Evolutionary conservation across 2,113 vertebrate genomes (phyloP), one percentile per base, ranked within the genome.

Genomic region (Rousettus leschenaultii): DNA sequence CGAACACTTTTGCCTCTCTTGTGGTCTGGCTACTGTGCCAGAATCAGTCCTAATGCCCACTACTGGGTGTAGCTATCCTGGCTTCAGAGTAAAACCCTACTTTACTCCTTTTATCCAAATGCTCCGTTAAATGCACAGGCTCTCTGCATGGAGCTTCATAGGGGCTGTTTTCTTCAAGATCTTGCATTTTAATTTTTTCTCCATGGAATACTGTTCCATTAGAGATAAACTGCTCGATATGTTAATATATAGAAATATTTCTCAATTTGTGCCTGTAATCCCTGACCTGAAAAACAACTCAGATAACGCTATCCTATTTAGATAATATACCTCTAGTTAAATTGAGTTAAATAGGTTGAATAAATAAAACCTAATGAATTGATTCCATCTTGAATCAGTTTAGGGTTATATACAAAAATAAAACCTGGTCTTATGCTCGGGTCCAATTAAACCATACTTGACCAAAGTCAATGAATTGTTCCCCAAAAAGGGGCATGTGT

Each of bases 231-330:
- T 96, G 15, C 53, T 95, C 79, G 14, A 59, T 48, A 45, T 57
- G 94, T 40, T 14, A n/a, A 84, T 22, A 59, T 92, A 53, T 43
- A 85, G 78, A 97, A 97, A 94, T 77, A 45, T 30, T 57, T 73
- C 93, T 65, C 71, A 75, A 96, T 96, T 92, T 95, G 95, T 78
- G 86, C 63, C 40, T 97, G 22, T 70, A 97, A 94, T 94, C 13
- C 24, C 66, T 95, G 85, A 97, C 89, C 89, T 38, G 26, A 97
- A 55, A 94, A 87, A 80, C 21, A 86, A 53, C 13, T 91, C 19
- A 1, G 90, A 97, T 97, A 92, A 89, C 1, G 85, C 48, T 91
- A 93, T 83, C 48, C 48, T 85, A 95, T 55, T 85, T 80, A 66
- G 3, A 53, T 51, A 65, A 65, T 22, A 21, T 6, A 38, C 1